These are phyloP conservation scores for Protobothrops mucrosquamatus DNA, from an alignment of 2,113 vertebrate species.

Conservation along the genomic window DNA sequence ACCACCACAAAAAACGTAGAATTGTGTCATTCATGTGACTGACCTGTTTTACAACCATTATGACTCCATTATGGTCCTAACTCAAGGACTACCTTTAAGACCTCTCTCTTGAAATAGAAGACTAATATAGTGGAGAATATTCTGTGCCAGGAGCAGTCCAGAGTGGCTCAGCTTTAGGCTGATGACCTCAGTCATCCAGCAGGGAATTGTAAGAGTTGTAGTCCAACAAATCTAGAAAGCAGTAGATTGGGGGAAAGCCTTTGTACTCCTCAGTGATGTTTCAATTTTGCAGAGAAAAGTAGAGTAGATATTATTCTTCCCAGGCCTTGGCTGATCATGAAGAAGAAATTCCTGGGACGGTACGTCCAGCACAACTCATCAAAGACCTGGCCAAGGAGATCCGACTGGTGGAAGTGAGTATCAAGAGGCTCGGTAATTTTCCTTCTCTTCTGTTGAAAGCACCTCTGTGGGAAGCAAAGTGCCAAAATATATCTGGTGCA, in stretches of 20 bases:
- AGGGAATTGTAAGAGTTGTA: neutral
- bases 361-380: constrained; percentile 83
- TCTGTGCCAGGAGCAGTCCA: neutral
- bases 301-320: constrained; percentile 25
- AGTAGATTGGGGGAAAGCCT: neutral
- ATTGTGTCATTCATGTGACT: neutral
- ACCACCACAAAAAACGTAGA: neutral
- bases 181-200: neutral
- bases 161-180: neutral
- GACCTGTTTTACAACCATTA: neutral
- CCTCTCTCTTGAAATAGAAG: neutral
- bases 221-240: neutral
- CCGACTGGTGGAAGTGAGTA: constrained; percentile 84
- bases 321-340: constrained; percentile 85
- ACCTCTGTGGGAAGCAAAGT: neutral
- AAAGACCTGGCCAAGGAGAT: constrained; percentile 93
- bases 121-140: neutral
- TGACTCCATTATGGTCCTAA: neutral
- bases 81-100: neutral
- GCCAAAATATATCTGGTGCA: neutral
- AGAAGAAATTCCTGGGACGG: constrained; percentile 87
- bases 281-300: neutral
- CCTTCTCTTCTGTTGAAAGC: neutral
- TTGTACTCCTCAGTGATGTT: no score
- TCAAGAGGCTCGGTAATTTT: neutral